Conservation (phyloP, 2,888 invertebrate genomes). For the Cyrtodaria siliqua region DNA sequence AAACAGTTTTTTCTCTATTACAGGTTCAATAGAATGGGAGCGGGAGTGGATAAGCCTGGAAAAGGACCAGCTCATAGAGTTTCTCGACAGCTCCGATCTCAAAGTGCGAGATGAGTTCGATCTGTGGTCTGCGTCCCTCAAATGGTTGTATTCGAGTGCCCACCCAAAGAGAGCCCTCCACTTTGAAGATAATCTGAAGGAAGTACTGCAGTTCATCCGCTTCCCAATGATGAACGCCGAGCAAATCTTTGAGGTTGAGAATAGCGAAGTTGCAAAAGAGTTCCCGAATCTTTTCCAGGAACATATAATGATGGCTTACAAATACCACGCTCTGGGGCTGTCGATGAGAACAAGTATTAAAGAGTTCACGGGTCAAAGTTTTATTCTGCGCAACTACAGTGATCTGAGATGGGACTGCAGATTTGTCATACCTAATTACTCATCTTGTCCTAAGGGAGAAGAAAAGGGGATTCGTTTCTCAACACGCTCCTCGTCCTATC, state of each 20-base stretch:
- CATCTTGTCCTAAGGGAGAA: slow-evolving; percentile 76
- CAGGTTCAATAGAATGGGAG: slow-evolving; percentile 85
- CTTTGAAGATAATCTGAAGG: slow-evolving; percentile 89
- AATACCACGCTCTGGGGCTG: slow-evolving; percentile 86
- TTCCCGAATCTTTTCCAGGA: slow-evolving; percentile 84
- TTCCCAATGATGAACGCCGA: slow-evolving; percentile 99
- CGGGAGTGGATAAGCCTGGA: slow-evolving; percentile 83
- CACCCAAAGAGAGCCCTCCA: slow-evolving; percentile 79
- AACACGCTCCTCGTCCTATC: slow-evolving; percentile 85
- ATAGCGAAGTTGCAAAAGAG: slow-evolving; percentile 92
- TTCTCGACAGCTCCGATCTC: slow-evolving; percentile 85
- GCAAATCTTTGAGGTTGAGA: slow-evolving; percentile 93
- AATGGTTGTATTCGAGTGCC: slow-evolving; percentile 82
- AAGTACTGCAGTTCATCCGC: slow-evolving; percentile 92
- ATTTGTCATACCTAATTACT: slow-evolving; percentile 81
- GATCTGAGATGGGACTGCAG: slow-evolving; percentile 86
- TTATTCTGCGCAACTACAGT: slow-evolving; percentile 85
- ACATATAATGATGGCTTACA: slow-evolving; percentile 85
- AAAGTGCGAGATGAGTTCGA: slow-evolving; percentile 85
- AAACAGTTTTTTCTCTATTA: neutral
- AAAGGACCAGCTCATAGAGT: slow-evolving; percentile 85
- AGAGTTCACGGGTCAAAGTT: slow-evolving; percentile 83
- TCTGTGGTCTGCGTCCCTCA: slow-evolving; percentile 85
- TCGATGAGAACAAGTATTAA: slow-evolving; percentile 80
- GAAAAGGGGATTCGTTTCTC: slow-evolving; percentile 83